These are phyloP conservation scores for Kryptolebias ocellatus DNA, from an alignment of 2,797 vertebrate species.

Conservation along the genomic window DNA sequence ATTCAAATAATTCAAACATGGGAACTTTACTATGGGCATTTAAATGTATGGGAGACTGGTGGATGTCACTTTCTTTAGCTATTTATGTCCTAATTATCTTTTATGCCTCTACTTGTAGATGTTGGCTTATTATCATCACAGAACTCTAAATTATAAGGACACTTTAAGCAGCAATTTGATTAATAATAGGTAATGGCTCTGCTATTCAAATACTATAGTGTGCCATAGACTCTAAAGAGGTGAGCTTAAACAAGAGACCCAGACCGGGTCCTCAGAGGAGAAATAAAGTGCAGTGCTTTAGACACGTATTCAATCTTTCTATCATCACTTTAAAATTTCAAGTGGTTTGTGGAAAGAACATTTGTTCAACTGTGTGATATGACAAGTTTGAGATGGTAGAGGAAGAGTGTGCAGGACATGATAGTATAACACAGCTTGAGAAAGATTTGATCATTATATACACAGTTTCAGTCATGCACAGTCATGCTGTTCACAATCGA, in stretches of 20 bases:
- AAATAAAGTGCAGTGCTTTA: slow-evolving; percentile 45
- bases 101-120: not conserved
- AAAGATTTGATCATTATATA: slow-evolving; percentile 32
- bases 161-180: not conserved
- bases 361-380: slow-evolving; percentile 16
- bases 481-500: slow-evolving; percentile 11
- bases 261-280: slow-evolving; percentile 10
- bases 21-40: too few relatives aligned
- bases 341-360: slow-evolving; percentile 31
- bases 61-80: not conserved
- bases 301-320: slow-evolving; percentile 36
- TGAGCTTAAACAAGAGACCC: not conserved
- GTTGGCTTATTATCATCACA: slow-evolving; percentile 13
- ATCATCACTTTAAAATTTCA: slow-evolving; percentile 30
- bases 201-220: too few relatives aligned
- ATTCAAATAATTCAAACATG: too few relatives aligned
- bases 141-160: slow-evolving; percentile 4
- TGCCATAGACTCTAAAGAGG: not conserved
- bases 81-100: slow-evolving; percentile 11
- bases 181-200: too few relatives aligned
- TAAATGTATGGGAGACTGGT: too few relatives aligned
- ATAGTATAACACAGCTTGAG: slow-evolving; percentile 18
- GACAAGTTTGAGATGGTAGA: slow-evolving; percentile 16
- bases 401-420: slow-evolving; percentile 1
- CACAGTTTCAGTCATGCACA: slow-evolving; percentile 15